Percentiles rank a stretch among this genome's conserved stretches.
These are phyloP conservation scores for Nanorana parkeri DNA, from an alignment of 2,113 vertebrate genomes.

Conservation along the genomic window DNA sequence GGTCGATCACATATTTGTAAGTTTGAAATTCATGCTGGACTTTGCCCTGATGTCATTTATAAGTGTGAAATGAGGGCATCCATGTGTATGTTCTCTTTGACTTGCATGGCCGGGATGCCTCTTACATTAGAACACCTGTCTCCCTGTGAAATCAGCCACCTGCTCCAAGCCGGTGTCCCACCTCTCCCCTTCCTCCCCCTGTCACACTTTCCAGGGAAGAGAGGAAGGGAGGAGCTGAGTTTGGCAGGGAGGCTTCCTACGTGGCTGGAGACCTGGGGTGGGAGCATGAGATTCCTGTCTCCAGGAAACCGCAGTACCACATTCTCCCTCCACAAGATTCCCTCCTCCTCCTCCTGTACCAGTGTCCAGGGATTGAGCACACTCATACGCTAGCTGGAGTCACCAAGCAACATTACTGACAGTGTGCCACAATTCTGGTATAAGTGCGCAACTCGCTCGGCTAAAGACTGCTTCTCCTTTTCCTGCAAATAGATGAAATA, in stretches of 20 bases:
- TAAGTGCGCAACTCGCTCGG: background rate
- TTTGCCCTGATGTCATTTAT: too few relatives aligned
- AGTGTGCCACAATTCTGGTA: background rate
- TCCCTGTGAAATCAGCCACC: slow-evolving; percentile 18
- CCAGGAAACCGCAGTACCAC: slow-evolving; percentile 48
- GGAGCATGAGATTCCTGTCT: slow-evolving; percentile 50
- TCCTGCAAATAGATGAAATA: too few relatives aligned
- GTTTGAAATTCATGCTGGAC: too few relatives aligned
- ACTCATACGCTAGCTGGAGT: background rate
- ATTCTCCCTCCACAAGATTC: background rate
- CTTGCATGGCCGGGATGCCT: background rate
- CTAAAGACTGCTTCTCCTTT: background rate
- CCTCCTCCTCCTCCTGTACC: background rate
- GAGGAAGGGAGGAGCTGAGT: slow-evolving; percentile 41
- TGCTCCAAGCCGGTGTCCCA: slow-evolving; percentile 8
- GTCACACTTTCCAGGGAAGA: background rate
- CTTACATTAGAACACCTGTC: slow-evolving; percentile 12
- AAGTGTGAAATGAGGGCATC: too few relatives aligned
- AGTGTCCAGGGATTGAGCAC: slow-evolving; percentile 5
- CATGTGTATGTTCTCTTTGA: too few relatives aligned
- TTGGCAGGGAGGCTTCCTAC: slow-evolving; percentile 55
- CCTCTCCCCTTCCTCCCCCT: slow-evolving; percentile 16
- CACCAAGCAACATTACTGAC: background rate
- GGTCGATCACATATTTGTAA: too few relatives aligned
- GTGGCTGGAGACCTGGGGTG: slow-evolving; percentile 56